phyloP scores from a whole-genome alignment of 2,888 invertebrate species.

The Lasioglossum oenotherae region DNA sequence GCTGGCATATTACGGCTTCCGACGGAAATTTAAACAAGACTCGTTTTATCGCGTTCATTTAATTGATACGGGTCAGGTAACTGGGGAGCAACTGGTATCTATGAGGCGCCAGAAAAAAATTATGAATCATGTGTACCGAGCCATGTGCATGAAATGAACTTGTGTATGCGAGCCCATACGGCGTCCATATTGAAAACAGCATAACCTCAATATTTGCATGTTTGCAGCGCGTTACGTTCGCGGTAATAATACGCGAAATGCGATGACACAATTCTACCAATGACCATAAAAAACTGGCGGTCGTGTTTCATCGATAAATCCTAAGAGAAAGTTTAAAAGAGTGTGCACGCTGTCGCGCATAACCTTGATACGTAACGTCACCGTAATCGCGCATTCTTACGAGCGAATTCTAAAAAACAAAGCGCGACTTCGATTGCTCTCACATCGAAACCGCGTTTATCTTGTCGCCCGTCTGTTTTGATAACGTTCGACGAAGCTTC shows the following conservation, averaged over 20 bases:
- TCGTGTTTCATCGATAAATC: not conserved
- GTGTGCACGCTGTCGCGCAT: constrained; percentile 10
- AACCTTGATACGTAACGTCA: constrained; percentile 43
- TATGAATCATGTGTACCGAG: constrained; percentile 48
- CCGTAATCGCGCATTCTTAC: constrained; percentile 22
- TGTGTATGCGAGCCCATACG: not conserved
- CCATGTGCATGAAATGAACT: constrained; percentile 25
- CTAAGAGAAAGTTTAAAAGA: not conserved
- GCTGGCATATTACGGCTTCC: not conserved
- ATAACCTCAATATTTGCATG: constrained; percentile 54
- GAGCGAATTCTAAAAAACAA: constrained; percentile 42
- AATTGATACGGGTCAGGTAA: constrained; percentile 32
- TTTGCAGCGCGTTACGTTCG: constrained; percentile 14
- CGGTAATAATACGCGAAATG: constrained; percentile 16
- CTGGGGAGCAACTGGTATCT: constrained; percentile 18
- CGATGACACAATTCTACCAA: constrained; percentile 1
- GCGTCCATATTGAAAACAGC: constrained; percentile 55
- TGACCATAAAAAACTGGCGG: not conserved
- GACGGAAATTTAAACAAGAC: constrained; percentile 19
- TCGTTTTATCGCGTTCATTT: constrained; percentile 29
- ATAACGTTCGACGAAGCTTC: not conserved
- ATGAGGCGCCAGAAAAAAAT: constrained; percentile 21
- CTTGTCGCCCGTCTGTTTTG: not conserved
- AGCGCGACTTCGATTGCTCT: not conserved
- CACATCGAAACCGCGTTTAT: not conserved